Evolutionary conservation across 2,113 vertebrate species (phyloP), one percentile per base, ranked within the genome.

Genomic region (Falco punctatus): DNA sequence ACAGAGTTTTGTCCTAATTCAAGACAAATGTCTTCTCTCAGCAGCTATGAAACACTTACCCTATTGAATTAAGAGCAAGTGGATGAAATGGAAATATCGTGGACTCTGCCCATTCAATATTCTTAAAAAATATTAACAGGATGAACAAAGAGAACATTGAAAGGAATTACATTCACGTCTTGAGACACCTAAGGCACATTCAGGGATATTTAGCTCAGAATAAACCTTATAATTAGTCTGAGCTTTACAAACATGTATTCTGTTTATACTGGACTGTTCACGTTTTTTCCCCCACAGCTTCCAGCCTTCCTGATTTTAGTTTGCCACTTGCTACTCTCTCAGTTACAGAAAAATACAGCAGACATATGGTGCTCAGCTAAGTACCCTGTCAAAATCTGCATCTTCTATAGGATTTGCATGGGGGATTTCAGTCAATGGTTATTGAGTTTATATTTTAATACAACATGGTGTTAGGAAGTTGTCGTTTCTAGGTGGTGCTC

Each of bases 1-100:
- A 46, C 35, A 65, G 57, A 40, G 75, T 75, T 80, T 51, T 67
- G 49, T 58, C 54, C 49, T 94, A 54, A 61, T 80, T 79, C 38
- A 83, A 92, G 74, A 59, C 86, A 94, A 90, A 83, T 82, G 80
- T 73, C 72, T 66, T 77, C 22, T 75, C 66, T 86, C 72, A 49
- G 67, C 62, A 70, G n/a, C 82, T 81, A 15, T 27, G 22, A 73
- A 83, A 73, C 22, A 30, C 49, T 91, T 61, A 30, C 9, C 18
- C 23, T 49, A 2, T 7, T 71, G 52, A 90, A 82, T 85, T 55
- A 79, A 71, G 32, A 75, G n/a, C 73, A 75, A 88, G 40, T 22
- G 49, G 79, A 77, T 90, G 55, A 75, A 40, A 51, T 55, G 15
- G 57, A 75, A 64, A 15, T 82, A 27, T 3, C 35, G 12, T 42